These are phyloP conservation scores for Luehdorfia chinensis DNA, from an alignment of 1,140 invertebrate species.

Conservation along the genomic window DNA sequence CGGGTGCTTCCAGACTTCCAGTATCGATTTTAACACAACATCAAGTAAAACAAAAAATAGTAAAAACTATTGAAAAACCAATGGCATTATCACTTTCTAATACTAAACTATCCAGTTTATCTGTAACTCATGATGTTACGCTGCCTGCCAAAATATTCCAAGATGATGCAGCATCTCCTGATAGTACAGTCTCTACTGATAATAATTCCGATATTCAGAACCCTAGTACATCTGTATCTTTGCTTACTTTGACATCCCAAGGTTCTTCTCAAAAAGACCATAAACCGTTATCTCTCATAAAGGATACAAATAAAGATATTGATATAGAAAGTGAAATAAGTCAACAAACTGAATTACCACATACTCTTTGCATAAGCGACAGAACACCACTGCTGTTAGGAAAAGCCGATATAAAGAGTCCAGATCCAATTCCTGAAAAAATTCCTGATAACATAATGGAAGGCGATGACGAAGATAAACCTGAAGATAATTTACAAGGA, in stretches of 20 bases:
- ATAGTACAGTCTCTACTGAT: slow-evolving; percentile 74
- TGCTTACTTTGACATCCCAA: slow-evolving; percentile 37
- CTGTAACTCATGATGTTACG: slow-evolving; percentile 76
- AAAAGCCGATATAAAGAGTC: slow-evolving; percentile 71
- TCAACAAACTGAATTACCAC: slow-evolving; percentile 69
- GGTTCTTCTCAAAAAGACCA: slow-evolving; percentile 38
- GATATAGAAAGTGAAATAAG: slow-evolving; percentile 74
- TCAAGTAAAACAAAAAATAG: slow-evolving; percentile 74
- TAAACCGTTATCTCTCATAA: slow-evolving; percentile 34
- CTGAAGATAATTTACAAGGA: slow-evolving; percentile 54
- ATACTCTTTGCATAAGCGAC: slow-evolving; percentile 59
- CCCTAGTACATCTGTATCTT: slow-evolving; percentile 26
- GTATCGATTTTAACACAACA: slow-evolving; percentile 68
- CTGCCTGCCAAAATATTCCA: slow-evolving; percentile 81
- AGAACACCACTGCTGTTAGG: slow-evolving; percentile 58
- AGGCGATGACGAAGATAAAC: slow-evolving; percentile 73
- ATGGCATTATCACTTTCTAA: slow-evolving; percentile 73
- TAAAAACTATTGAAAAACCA: slow-evolving; percentile 76
- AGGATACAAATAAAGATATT: slow-evolving; percentile 61
- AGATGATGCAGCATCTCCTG: slow-evolving; percentile 79
- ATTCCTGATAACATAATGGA: slow-evolving; percentile 77
- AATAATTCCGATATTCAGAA: slow-evolving; percentile 49
- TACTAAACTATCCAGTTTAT: slow-evolving; percentile 75
- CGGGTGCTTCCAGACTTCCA: slow-evolving; percentile 56
- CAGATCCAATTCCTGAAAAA: slow-evolving; percentile 73